Evolutionary conservation across 2,113 vertebrate genomes (phyloP).

Genomic region (Pycnonotus jocosus): DNA sequence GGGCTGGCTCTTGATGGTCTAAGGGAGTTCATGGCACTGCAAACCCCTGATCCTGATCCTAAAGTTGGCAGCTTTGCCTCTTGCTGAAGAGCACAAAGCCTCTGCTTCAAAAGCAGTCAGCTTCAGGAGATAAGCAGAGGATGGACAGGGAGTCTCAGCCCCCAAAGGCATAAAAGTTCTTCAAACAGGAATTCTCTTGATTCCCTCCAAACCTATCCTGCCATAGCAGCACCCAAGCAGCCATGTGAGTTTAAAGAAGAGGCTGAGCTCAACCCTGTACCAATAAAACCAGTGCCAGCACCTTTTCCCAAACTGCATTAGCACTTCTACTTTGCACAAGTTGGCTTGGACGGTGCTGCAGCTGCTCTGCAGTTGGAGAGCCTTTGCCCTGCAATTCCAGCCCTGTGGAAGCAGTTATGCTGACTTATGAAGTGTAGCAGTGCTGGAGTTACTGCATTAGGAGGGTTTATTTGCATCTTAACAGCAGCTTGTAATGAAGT

Average conservation of each 20-base stretch:
- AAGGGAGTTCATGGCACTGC: not conserved
- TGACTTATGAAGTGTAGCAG: conserved; percentile 12
- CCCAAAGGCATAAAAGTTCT: not conserved
- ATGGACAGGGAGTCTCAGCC: not conserved
- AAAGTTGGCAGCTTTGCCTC: not conserved
- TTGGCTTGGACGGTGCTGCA: not conserved
- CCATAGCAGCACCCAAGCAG: not conserved
- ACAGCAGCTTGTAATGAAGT: conserved; percentile 16
- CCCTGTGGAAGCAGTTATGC: not conserved
- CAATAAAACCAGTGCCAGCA: not conserved
- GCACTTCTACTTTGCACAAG: not conserved
- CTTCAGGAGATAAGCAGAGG: not conserved
- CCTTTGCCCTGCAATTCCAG: not conserved
- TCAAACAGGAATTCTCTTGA: not conserved
- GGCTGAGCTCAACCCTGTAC: not conserved
- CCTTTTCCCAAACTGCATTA: not conserved
- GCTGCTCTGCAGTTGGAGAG: conserved; percentile 7
- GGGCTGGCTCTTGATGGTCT: not conserved
- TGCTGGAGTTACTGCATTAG: conserved; percentile 11
- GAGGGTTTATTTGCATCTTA: conserved; percentile 30
- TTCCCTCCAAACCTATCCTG: not conserved
- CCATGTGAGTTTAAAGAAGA: not conserved
- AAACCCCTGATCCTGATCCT: not conserved
- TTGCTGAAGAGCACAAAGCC: not conserved
- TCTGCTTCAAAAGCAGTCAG: not conserved